Evolutionary conservation across 2,797 vertebrate genomes (phyloP), one percentile per base, ranked within the genome.

Genomic region (Sebastes cheni): DNA sequence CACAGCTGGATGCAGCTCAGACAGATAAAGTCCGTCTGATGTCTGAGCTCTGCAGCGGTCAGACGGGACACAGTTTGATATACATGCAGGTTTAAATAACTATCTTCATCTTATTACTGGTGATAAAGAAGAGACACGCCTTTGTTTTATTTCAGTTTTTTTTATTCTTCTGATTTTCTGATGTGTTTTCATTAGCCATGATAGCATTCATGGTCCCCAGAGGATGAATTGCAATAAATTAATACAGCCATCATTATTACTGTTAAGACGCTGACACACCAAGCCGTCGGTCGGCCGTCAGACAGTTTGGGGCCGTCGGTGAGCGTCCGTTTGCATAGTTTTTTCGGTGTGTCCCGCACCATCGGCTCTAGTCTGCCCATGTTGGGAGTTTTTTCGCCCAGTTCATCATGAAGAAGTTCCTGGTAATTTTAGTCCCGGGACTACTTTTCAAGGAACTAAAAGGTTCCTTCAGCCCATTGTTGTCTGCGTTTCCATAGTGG

Each of bases 1-100:
- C 89, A 82, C 81, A 70, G 75, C 79, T 80, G 87, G 50, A 84
- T 8, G 76, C 1, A 29, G 78, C 52, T 79, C 80, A 65, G 56
- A 52, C 32, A 71, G 46, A 79, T 39, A 75, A 76, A 75, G 29
- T 20, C 22, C 2, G 14, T 54, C 1, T 59, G 67, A 68, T 14
- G 72, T 66, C 34, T 81, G 25, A 74, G 72, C 32, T 67, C 64
- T 12, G 39, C 42, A 67, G 62, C 66, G 13, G 52, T 70, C 64
- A 55, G 10, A 42, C 42, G 8, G 4, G 23, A 55, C 18, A 5
- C 8, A 8, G 5, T 65, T 75, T 55, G 16, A 46, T 42, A 20
- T 9, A 58, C 32, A 4, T 29, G 50, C 4, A 52, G 10, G 25
- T 32, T 58, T 39, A 25, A 23, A 18, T 2, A 8, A 42, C 23